Evolutionary conservation across 2,888 invertebrate genomes (phyloP).

Genomic region (Rutpela maculata): DNA sequence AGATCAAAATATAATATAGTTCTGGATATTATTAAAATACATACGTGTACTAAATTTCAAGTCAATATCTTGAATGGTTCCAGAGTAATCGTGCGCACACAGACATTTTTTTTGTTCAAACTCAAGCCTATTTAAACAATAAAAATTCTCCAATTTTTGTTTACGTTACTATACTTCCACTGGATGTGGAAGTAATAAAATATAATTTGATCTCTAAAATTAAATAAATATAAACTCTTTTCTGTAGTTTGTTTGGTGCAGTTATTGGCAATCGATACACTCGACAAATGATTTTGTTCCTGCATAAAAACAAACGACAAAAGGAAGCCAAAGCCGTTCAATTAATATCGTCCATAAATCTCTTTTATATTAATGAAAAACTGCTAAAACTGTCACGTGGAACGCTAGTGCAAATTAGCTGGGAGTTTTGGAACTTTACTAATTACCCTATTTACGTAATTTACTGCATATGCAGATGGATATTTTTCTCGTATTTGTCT

Average conservation of each 20-base stretch:
- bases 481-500: conserved; percentile 19
- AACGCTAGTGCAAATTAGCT: conserved; percentile 37
- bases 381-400: conserved; percentile 31
- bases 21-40: no score
- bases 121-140: no score
- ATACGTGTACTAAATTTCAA: no score
- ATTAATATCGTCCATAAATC: conserved; percentile 55
- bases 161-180: no score
- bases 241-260: conserved; percentile 18
- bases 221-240: background rate
- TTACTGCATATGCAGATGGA: conserved; percentile 29
- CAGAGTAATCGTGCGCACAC: no score
- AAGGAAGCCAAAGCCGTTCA: conserved; percentile 49
- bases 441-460: conserved; percentile 40
- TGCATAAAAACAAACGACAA: conserved; percentile 46
- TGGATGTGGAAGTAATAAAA: no score
- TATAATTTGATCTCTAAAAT: no score
- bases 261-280: conserved; percentile 16
- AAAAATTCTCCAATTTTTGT: no score
- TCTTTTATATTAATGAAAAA: conserved; percentile 41
- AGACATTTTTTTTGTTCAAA: no score
- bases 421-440: conserved; percentile 38
- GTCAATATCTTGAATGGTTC: no score
- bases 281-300: conserved; percentile 27
- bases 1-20: no score